A percentile compares a stretch with the other conserved stretches of the same genome.
Conservation (phyloP, 2,797 vertebrate genomes). For the Gambusia yucatana region DNA sequence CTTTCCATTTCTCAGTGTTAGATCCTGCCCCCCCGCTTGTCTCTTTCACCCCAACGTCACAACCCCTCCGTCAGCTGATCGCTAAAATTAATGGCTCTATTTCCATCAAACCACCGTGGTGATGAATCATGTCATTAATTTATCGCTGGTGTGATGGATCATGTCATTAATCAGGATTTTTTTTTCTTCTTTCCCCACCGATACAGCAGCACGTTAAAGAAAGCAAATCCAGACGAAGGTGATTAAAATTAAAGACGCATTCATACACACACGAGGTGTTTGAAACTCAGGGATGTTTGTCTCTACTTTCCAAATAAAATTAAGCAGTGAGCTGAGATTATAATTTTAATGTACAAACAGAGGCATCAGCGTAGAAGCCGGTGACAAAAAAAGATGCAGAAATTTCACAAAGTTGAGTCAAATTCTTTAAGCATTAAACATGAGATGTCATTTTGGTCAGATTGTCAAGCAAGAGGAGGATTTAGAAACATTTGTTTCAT, state of each 20-base stretch:
- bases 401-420: not conserved
- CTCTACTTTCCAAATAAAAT: constrained; percentile 65
- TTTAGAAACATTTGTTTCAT: not conserved
- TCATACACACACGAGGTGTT: constrained; percentile 39
- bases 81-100: constrained; percentile 81
- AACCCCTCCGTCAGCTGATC: constrained; percentile 64
- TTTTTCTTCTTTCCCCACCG: constrained; percentile 46
- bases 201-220: constrained; percentile 61
- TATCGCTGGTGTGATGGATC: constrained; percentile 70
- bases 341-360: constrained; percentile 18
- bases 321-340: constrained; percentile 45
- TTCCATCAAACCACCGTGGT: constrained; percentile 75
- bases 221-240: constrained; percentile 66
- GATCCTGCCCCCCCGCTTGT: constrained; percentile 19
- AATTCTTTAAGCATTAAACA: not conserved
- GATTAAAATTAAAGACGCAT: constrained; percentile 70
- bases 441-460: not conserved
- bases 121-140: constrained; percentile 83
- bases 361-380: not conserved
- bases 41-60: constrained; percentile 48
- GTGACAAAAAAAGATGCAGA: not conserved
- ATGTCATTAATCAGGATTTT: constrained; percentile 73
- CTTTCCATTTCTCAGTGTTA: constrained; percentile 27
- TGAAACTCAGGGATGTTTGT: constrained; percentile 67
- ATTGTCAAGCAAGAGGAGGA: not conserved